phyloP scores from a whole-genome alignment of 2,113 vertebrate species.

The Toxotes chatareus region DNA sequence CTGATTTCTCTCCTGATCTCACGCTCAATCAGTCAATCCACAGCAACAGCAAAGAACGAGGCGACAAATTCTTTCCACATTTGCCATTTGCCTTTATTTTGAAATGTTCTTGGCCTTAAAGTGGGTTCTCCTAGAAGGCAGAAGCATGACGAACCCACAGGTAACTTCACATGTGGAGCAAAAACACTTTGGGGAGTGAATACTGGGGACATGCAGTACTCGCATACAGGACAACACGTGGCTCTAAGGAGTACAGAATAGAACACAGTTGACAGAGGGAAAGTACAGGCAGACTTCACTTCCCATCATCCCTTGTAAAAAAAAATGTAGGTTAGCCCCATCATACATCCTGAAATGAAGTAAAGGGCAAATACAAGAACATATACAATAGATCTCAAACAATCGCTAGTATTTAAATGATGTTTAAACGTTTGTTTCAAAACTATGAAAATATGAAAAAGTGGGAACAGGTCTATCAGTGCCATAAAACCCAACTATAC shows the following conservation, averaged over 20 bases:
- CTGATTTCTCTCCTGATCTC: neutral
- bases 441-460: slow-evolving; percentile 41
- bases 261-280: slow-evolving; percentile 87
- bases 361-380: slow-evolving; percentile 9
- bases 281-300: slow-evolving; percentile 83
- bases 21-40: neutral
- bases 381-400: slow-evolving; percentile 19
- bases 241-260: slow-evolving; percentile 80
- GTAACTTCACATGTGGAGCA: slow-evolving; percentile 87
- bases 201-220: slow-evolving; percentile 88
- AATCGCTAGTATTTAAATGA: neutral
- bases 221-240: slow-evolving; percentile 87
- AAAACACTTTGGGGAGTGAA: slow-evolving; percentile 82
- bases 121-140: slow-evolving; percentile 91
- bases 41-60: slow-evolving; percentile 3
- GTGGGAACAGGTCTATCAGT: slow-evolving; percentile 22
- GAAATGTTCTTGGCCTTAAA: slow-evolving; percentile 82
- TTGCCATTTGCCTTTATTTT: slow-evolving; percentile 91
- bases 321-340: slow-evolving; percentile 74
- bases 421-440: slow-evolving; percentile 15
- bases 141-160: slow-evolving; percentile 90
- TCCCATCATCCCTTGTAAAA: slow-evolving; percentile 87
- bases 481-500: slow-evolving; percentile 48
- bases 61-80: slow-evolving; percentile 68
- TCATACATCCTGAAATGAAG: slow-evolving; percentile 79